These are phyloP conservation scores for Lasioglossum baleicum DNA, from an alignment of 1,140 invertebrate species.

Conservation along the genomic window DNA sequence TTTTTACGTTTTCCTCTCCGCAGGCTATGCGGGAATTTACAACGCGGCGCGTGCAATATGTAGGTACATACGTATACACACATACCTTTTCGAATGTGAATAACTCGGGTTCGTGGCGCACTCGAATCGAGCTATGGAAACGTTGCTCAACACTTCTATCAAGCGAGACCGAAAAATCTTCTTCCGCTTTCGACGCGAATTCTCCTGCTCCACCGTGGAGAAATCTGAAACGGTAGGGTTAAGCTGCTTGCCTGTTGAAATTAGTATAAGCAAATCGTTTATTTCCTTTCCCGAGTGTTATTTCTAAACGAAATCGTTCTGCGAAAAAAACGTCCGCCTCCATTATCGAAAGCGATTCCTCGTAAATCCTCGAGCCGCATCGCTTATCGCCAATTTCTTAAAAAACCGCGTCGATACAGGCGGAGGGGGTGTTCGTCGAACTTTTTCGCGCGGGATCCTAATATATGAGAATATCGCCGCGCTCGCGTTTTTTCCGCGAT, in stretches of 20 bases:
- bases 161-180: no score
- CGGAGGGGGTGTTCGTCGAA: neutral
- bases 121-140: slow-evolving; percentile 25
- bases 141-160: neutral
- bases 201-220: no score
- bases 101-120: neutral
- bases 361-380: neutral
- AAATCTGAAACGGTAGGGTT: no score
- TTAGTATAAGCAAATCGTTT: no score
- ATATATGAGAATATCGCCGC: slow-evolving; percentile 13
- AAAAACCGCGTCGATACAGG: neutral
- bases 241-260: no score
- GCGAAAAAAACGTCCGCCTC: neutral
- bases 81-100: slow-evolving; percentile 31
- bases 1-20: neutral
- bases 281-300: no score
- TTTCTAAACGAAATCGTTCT: no score
- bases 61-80: neutral
- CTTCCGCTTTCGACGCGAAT: no score
- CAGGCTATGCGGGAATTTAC: slow-evolving; percentile 1
- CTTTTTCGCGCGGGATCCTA: neutral
- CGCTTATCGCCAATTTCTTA: no score
- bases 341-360: neutral
- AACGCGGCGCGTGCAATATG: neutral
- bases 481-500: slow-evolving; percentile 29